Evolutionary conservation across 2,113 vertebrate genomes (phyloP).

Genomic region (Ascaphus truei): DNA sequence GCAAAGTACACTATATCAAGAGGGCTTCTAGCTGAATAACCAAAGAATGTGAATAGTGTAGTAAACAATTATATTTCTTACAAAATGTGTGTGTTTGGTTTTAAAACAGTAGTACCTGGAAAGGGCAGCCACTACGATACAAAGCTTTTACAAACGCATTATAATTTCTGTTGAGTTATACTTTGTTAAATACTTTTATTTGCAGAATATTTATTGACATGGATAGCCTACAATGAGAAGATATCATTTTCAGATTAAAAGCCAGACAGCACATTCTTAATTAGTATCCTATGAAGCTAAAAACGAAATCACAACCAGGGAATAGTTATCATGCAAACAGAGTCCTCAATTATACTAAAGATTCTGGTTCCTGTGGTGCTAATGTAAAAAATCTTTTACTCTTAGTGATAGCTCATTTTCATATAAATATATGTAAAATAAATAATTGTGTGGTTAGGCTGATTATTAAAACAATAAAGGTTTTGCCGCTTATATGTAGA

Average conservation of each 20-base stretch:
- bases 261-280: conserved; percentile 29
- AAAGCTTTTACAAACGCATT: neutral
- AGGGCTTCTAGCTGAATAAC: too few relatives aligned
- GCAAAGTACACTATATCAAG: too few relatives aligned
- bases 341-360: conserved; percentile 36
- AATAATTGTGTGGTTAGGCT: conserved; percentile 26
- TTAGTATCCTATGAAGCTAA: conserved; percentile 36
- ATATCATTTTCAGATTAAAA: conserved; percentile 39
- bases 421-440: conserved; percentile 34
- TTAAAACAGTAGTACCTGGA: neutral
- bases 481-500: neutral
- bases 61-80: too few relatives aligned
- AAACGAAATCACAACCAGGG: conserved; percentile 30
- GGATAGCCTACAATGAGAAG: conserved; percentile 28
- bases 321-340: conserved; percentile 35
- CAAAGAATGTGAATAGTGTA: too few relatives aligned
- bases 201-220: conserved; percentile 21
- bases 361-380: conserved; percentile 29
- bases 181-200: conserved; percentile 25
- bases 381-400: conserved; percentile 34
- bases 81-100: too few relatives aligned
- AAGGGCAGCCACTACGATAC: neutral
- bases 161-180: neutral
- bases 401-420: conserved; percentile 33
- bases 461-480: conserved; percentile 26